Percentiles rank a stretch among this genome's conserved stretches.
Conservation (phyloP, 1,140 invertebrate genomes). For the Aporrectodea caliginosa region DNA sequence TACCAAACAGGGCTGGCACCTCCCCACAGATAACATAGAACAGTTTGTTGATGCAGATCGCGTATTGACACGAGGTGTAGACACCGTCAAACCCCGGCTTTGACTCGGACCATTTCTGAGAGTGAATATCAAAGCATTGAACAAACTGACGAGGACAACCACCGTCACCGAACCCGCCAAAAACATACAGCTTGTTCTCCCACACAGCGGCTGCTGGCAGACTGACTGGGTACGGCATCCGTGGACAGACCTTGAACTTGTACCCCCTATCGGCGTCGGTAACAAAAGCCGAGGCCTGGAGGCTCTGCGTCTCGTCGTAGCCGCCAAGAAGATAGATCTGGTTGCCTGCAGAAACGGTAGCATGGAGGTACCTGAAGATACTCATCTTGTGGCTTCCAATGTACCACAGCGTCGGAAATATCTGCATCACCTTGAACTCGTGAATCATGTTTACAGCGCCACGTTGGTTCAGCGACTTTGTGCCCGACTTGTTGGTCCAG, state of each 20-base stretch:
- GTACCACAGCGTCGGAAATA: constrained; percentile 34
- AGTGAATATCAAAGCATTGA: constrained; percentile 20
- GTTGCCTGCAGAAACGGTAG: constrained; percentile 16
- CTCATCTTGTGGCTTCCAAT: constrained; percentile 28
- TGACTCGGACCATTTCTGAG: constrained; percentile 26
- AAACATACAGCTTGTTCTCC: constrained; percentile 23
- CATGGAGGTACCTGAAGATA: constrained; percentile 27
- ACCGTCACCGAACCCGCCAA: constrained; percentile 26
- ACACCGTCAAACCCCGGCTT: constrained; percentile 10
- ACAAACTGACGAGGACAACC: constrained; percentile 25
- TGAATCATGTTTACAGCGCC: constrained; percentile 33
- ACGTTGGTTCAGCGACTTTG: constrained; percentile 28
- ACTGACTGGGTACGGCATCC: constrained; percentile 27
- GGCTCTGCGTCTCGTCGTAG: constrained; percentile 27
- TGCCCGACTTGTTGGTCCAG: constrained; percentile 24
- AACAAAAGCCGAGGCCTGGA: constrained; percentile 24
- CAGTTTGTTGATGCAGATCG: constrained; percentile 17
- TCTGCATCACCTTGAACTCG: constrained; percentile 34
- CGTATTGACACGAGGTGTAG: constrained; percentile 26
- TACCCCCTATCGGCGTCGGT: constrained; percentile 20
- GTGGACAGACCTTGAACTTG: constrained; percentile 28
- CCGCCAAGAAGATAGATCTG: constrained; percentile 28
- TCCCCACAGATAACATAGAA: constrained; percentile 25
- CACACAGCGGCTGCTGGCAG: constrained; percentile 11
- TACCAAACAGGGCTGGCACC: background rate